phyloP scores from a whole-genome alignment of 2,888 invertebrate genomes.

The Lasioglossum figueresi region DNA sequence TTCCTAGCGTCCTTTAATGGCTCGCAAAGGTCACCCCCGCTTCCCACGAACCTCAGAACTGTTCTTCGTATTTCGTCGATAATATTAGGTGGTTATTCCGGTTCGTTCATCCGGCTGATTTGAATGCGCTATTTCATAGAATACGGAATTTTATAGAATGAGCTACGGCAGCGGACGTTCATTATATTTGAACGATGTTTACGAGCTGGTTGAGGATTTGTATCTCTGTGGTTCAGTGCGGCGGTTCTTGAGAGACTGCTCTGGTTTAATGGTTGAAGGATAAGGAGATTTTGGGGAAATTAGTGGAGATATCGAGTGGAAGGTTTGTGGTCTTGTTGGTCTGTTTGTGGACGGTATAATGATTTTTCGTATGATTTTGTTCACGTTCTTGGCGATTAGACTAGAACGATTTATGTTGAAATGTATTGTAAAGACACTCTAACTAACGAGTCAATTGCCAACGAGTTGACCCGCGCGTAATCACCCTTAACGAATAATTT shows the following conservation, averaged over 20 bases:
- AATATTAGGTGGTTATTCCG: constrained; percentile 57
- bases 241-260: background rate
- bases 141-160: background rate
- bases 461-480: background rate
- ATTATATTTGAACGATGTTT: constrained; percentile 2
- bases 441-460: background rate
- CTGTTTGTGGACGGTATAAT: background rate
- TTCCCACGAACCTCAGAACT: background rate
- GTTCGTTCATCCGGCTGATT: background rate
- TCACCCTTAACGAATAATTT: background rate
- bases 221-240: background rate
- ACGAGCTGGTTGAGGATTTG: background rate
- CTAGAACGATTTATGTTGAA: background rate
- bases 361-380: background rate
- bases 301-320: constrained; percentile 5
- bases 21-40: constrained; percentile 46
- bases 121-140: too few species aligned
- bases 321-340: background rate
- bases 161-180: background rate
- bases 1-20: constrained; percentile 67
- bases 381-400: background rate
- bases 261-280: background rate
- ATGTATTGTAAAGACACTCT: background rate
- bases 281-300: background rate
- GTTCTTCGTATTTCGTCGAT: constrained; percentile 61